Evolutionary conservation across 2,888 invertebrate genomes (phyloP).

Genomic region (Melieria crassipennis): DNA sequence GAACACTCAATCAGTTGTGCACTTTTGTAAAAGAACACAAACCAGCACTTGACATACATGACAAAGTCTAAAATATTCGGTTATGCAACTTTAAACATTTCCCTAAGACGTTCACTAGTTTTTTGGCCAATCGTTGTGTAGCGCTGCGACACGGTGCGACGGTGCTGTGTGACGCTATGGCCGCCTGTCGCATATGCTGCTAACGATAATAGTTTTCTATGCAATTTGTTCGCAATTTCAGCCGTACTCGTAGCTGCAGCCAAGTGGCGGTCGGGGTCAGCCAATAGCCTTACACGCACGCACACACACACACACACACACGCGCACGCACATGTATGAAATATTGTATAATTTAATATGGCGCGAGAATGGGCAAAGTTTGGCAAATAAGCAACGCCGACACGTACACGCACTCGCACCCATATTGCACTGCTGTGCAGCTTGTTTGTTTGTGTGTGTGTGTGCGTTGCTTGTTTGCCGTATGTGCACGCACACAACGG

Average conservation of each 20-base stretch:
- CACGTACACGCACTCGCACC: not conserved
- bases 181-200: conserved; percentile 61
- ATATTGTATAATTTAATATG: not conserved
- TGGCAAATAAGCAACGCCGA: too few species aligned
- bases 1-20: too few species aligned
- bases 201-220: conserved; percentile 65
- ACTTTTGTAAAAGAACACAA: too few species aligned
- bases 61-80: too few species aligned
- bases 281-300: not conserved
- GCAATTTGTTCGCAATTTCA: conserved; percentile 59
- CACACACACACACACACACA: conserved; percentile 11
- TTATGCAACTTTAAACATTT: too few species aligned
- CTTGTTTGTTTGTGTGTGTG: not conserved
- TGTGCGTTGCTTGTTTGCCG: conserved; percentile 10
- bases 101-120: too few species aligned
- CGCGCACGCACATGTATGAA: conserved; percentile 5
- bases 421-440: conserved; percentile 20
- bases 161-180: not conserved
- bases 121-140: too few species aligned
- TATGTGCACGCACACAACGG: conserved; percentile 8
- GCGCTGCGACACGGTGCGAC: too few species aligned
- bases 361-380: conserved; percentile 1
- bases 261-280: not conserved
- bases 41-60: too few species aligned
- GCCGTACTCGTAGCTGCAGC: not conserved